Conservation (phyloP, 1,140 invertebrate genomes). For the Drosophila elegans region DNA sequence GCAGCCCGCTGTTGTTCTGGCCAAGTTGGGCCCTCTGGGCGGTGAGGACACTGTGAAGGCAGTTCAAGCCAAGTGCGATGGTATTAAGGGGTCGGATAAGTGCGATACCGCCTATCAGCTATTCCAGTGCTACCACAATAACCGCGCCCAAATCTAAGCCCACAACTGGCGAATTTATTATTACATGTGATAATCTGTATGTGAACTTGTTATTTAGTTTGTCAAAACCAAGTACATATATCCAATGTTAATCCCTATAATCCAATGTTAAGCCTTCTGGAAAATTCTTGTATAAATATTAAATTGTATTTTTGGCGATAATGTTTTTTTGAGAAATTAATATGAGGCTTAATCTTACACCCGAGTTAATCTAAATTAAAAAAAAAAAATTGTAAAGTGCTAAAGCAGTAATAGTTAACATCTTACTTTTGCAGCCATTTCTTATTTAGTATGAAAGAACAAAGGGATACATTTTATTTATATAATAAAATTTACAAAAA, state of each 20-base stretch:
- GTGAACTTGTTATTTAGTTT: constrained; percentile 33
- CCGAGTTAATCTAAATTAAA: too few relatives aligned
- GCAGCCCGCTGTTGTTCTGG: constrained; percentile 43
- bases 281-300: too few relatives aligned
- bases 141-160: constrained; percentile 44
- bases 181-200: constrained; percentile 31
- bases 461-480: too few relatives aligned
- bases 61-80: constrained; percentile 54
- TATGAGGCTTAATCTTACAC: too few relatives aligned
- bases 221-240: constrained; percentile 3
- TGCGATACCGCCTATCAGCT: constrained; percentile 73
- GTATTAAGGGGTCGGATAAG: constrained; percentile 51
- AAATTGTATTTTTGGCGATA: too few relatives aligned
- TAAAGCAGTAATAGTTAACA: too few relatives aligned
- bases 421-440: too few relatives aligned
- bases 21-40: constrained; percentile 48
- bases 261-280: not conserved
- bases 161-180: not conserved
- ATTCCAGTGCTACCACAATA: constrained; percentile 62
- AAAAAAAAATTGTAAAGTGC: too few relatives aligned
- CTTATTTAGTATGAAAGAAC: too few relatives aligned
- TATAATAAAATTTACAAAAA: too few relatives aligned
- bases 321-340: not conserved
- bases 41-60: constrained; percentile 54
- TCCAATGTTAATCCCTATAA: not conserved